Conservation (phyloP, 2,797 vertebrate species). For the Chelon auratus region DNA sequence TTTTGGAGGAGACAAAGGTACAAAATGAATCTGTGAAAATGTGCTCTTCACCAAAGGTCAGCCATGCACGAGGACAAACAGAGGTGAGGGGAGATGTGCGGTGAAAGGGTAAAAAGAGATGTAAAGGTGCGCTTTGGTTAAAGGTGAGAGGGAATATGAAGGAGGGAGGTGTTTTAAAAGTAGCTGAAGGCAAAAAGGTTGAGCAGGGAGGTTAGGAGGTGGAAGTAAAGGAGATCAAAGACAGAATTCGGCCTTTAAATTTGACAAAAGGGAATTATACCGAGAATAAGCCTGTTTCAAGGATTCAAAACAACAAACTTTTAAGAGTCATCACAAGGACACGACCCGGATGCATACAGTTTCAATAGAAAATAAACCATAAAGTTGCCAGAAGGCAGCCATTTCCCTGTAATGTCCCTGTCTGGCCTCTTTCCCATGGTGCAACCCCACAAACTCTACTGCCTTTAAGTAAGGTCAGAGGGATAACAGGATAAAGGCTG, state of each 20-base stretch:
- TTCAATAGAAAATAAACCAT: slow-evolving; percentile 53
- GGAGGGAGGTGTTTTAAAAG: slow-evolving; percentile 25
- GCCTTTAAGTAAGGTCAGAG: slow-evolving; percentile 81
- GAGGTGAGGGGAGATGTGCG: slow-evolving; percentile 52
- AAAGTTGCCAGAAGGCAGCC: slow-evolving; percentile 34
- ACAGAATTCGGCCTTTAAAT: slow-evolving; percentile 34
- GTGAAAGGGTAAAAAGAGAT: slow-evolving; percentile 52
- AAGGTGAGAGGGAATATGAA: slow-evolving; percentile 65
- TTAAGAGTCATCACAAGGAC: slow-evolving; percentile 65
- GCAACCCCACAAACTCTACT: slow-evolving; percentile 54
- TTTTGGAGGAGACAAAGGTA: slow-evolving; percentile 27
- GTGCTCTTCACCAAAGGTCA: slow-evolving; percentile 46
- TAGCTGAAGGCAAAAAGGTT: slow-evolving; percentile 57
- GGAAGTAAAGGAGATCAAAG: slow-evolving; percentile 43
- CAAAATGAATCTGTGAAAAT: slow-evolving; percentile 26
- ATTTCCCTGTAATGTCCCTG: slow-evolving; percentile 54
- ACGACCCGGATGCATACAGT: slow-evolving; percentile 37
- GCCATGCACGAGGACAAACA: slow-evolving; percentile 55
- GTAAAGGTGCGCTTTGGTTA: slow-evolving; percentile 43
- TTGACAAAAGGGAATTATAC: slow-evolving; percentile 44
- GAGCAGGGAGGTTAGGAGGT: slow-evolving; percentile 41
- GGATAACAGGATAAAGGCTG: slow-evolving; percentile 84
- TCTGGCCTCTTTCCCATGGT: slow-evolving; percentile 53
- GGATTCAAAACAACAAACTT: slow-evolving; percentile 52
- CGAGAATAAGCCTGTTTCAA: slow-evolving; percentile 38